Evolutionary conservation across 2,888 invertebrate genomes (phyloP).

Genomic region (Melieria crassipennis): DNA sequence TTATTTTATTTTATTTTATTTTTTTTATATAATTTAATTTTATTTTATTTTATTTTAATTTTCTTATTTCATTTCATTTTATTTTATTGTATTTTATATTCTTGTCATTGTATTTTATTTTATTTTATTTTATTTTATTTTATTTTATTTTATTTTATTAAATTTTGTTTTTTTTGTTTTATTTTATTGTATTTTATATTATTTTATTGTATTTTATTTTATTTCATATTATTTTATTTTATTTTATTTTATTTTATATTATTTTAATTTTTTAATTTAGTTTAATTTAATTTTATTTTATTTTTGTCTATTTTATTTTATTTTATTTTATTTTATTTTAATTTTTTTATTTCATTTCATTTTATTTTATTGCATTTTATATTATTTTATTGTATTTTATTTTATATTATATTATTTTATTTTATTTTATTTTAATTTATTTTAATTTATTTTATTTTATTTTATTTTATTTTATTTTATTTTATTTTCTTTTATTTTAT

Average conservation of each 20-base stretch:
- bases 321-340: too few species aligned
- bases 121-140: not conserved
- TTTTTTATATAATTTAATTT: too few species aligned
- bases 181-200: not conserved
- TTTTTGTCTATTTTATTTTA: not conserved
- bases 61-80: constrained; percentile 10
- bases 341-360: not conserved
- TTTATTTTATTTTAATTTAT: not conserved
- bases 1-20: not conserved
- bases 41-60: not conserved
- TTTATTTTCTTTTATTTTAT: not conserved
- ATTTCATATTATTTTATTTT: too few species aligned
- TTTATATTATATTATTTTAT: too few species aligned
- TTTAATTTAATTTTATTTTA: too few species aligned
- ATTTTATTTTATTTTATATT: too few species aligned
- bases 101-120: not conserved
- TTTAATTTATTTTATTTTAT: not conserved
- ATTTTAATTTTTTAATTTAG: too few species aligned
- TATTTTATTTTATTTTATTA: too few species aligned
- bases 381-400: not conserved
- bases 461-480: not conserved
- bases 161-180: too few species aligned
- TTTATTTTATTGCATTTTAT: not conserved
- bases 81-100: not conserved
- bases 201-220: too few species aligned